Conservation (phyloP, 2,113 vertebrate species). For the Epinephelus lanceolatus region DNA sequence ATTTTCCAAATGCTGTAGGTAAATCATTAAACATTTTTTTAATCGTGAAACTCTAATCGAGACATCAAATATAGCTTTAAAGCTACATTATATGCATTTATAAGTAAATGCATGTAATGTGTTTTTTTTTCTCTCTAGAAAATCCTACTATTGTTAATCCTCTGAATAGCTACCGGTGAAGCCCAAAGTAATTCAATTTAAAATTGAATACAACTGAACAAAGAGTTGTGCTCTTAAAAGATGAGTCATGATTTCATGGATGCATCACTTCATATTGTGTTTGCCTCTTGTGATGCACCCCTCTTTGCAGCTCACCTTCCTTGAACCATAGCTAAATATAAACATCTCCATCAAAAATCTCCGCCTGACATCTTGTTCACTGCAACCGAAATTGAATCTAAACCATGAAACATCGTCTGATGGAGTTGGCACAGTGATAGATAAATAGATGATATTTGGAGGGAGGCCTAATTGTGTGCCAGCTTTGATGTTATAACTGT, state of each 20-base stretch:
- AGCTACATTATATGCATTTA: too few species aligned
- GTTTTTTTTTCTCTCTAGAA: neutral
- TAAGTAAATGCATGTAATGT: neutral
- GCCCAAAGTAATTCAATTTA: neutral
- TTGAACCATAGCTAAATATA: constrained; percentile 42
- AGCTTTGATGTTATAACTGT: constrained; percentile 59
- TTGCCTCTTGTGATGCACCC: neutral
- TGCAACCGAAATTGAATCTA: constrained; percentile 17
- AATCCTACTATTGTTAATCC: neutral
- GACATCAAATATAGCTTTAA: neutral
- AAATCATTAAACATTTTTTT: neutral
- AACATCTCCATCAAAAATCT: constrained; percentile 28
- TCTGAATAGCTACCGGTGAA: neutral
- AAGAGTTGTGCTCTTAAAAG: neutral
- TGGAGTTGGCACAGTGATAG: constrained; percentile 28
- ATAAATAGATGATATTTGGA: constrained; percentile 55
- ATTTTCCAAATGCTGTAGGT: neutral
- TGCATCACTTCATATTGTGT: constrained; percentile 4
- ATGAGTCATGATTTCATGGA: constrained; percentile 3
- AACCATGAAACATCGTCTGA: constrained; percentile 43
- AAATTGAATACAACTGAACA: neutral
- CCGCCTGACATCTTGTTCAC: constrained; percentile 26
- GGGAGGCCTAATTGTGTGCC: constrained; percentile 46
- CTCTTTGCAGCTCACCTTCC: constrained; percentile 9
- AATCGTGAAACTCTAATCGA: neutral